A percentile compares a stretch with the other conserved stretches of the same genome.
Conservation (phyloP, 2,113 vertebrate genomes). For the Cyanocitta stelleri region DNA sequence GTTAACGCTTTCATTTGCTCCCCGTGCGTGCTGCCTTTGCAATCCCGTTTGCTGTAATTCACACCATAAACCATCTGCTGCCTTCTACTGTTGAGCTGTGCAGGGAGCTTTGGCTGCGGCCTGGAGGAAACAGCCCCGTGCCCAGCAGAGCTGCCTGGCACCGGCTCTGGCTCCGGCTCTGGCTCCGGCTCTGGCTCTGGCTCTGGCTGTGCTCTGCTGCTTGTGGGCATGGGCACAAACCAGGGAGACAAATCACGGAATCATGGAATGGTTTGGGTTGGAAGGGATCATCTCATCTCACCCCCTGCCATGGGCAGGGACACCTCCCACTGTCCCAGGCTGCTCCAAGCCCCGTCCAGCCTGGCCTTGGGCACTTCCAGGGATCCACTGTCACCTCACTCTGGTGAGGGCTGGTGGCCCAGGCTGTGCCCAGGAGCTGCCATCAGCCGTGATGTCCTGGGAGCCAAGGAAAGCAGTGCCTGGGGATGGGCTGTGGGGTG, state of each 20-base stretch:
- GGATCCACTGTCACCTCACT: not conserved
- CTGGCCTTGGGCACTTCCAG: not conserved
- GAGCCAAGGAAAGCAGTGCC: not conserved
- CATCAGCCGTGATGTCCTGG: accelerated
- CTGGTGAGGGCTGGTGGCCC: not conserved
- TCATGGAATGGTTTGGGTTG: not conserved
- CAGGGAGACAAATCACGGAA: not conserved
- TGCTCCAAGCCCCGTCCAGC: not conserved
- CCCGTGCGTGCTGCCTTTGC: not conserved
- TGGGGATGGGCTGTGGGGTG: not conserved
- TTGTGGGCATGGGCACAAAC: not conserved
- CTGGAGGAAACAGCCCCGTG: not conserved
- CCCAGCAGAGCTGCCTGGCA: not conserved
- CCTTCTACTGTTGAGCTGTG: not conserved
- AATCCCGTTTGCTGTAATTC: not conserved
- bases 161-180: accelerated
- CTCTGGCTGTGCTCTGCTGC: accelerated
- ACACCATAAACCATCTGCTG: conserved; percentile 23
- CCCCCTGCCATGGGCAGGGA: not conserved
- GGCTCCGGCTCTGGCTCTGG: accelerated
- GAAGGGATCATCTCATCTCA: no score
- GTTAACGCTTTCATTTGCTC: not conserved
- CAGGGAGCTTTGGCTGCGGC: not conserved
- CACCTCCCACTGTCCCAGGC: not conserved
- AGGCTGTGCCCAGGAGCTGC: not conserved